Base-by-base conservation (phyloP, 2,888 invertebrate genomes). In the Amphipoea lucens region DNA sequence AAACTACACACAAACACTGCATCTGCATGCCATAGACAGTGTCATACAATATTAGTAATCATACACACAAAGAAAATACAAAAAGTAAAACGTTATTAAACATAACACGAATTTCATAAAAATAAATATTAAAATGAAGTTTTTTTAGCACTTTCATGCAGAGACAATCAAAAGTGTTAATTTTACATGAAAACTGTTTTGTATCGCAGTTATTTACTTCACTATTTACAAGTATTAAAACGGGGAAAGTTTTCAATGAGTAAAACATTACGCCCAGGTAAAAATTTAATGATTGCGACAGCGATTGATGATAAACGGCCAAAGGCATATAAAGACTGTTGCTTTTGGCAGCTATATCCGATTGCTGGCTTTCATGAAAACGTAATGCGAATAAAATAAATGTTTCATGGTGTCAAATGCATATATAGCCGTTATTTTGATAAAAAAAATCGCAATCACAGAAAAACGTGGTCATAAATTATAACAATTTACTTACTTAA, bases 61-160 rank as follows among this genome's bases (percentile, higher is more conserved):
- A 84, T 79, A 86, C 76, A 87, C 77, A 86, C 77, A 86, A 65
- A 87, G 74, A 81, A 78, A 85, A 77, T 74, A 88, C 86, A 89
- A 76, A 83, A 76, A 60, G 63, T 70, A 80, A 81, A 69, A 81
- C 29, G 81, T 71, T 78, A 75, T 74, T 62, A 40, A 79, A 83
- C 79, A 89, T 57, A 85, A 83, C 84, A 88, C 83, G 83, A 76
- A 76, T 74, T n/a, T 81, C 80, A 75, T 87, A 73, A 85, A 87
- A 77, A 85, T 45, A 42, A 63, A 51, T 81, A 77, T 81, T 74
- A 82, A 82, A 87, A 87, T 86, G 84, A 84, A 84, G 67, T 87
- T 70, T 17, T 81, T 90, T 89, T 92, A 93, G 91, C 91, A 93
- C 90, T 89, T 89, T 85, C 95, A 95, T 94, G 94, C 94, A 93